These are phyloP conservation scores for Hydrozoanthus gracilis DNA, from an alignment of 92 coral and sea anemone species.

Conservation along the genomic window DNA sequence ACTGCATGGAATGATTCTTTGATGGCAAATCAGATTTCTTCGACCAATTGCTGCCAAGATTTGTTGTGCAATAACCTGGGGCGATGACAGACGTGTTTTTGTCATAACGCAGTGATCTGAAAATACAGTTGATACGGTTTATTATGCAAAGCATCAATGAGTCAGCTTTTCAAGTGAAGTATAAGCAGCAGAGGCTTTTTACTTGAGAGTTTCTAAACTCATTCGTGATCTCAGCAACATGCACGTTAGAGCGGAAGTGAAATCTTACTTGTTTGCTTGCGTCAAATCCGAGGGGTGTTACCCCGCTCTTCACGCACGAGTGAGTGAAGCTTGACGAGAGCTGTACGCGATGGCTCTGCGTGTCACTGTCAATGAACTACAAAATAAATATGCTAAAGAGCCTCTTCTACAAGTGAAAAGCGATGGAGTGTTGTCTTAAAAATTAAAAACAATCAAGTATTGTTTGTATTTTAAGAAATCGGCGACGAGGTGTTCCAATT, in stretches of 20 bases:
- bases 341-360: neutral
- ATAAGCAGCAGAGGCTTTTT: neutral
- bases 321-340: neutral
- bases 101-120: conserved; percentile 40
- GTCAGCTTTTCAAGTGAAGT: neutral
- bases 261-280: conserved; percentile 29
- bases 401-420: conserved; percentile 19
- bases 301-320: conserved; percentile 42
- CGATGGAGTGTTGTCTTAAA: conserved; percentile 17
- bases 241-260: conserved; percentile 41
- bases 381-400: conserved; percentile 4
- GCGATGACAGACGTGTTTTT: conserved; percentile 32
- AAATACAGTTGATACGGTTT: neutral
- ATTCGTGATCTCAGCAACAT: conserved; percentile 30
- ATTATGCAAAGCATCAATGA: neutral
- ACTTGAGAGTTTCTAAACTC: neutral
- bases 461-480: neutral
- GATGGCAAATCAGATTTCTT: conserved; percentile 41
- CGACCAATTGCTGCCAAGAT: conserved; percentile 21
- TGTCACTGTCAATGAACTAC: neutral
- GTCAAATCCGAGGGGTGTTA: conserved; percentile 31
- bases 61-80: conserved; percentile 37
- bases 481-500: conserved; percentile 5
- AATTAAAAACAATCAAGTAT: conserved; percentile 1
- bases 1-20: conserved; percentile 45